phyloP scores from a whole-genome alignment of 1,140 invertebrate species.

The Charaxes varanes region DNA sequence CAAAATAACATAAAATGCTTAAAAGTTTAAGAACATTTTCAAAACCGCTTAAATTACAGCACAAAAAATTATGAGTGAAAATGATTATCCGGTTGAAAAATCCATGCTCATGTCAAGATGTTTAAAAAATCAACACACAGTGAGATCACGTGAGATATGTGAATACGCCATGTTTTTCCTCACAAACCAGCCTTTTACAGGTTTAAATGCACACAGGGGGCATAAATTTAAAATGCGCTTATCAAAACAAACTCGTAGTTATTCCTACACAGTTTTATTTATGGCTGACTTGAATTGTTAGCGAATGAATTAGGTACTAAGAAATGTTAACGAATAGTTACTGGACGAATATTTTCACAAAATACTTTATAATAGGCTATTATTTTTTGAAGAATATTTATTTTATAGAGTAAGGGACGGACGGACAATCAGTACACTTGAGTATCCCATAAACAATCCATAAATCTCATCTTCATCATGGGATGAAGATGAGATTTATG shows the following conservation, averaged over 20 bases:
- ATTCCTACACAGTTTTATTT: constrained; percentile 45
- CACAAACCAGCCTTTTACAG: constrained; percentile 39
- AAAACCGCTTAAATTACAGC: constrained; percentile 4
- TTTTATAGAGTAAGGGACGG: too few species aligned
- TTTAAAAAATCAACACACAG: constrained; percentile 14
- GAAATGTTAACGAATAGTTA: too few species aligned
- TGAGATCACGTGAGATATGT: constrained; percentile 57
- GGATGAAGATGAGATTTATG: too few species aligned
- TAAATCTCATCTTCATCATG: too few species aligned
- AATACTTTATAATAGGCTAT: too few species aligned
- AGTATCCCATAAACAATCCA: too few species aligned
- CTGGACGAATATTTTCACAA: too few species aligned
- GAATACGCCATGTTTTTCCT: constrained; percentile 39
- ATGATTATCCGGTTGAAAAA: neutral
- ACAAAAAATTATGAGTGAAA: neutral
- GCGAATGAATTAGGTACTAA: constrained; percentile 40
- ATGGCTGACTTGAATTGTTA: constrained; percentile 41
- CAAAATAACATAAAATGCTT: constrained; percentile 6
- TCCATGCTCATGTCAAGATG: constrained; percentile 1
- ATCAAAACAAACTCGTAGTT: constrained; percentile 56
- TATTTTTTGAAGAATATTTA: too few species aligned
- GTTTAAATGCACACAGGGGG: constrained; percentile 47
- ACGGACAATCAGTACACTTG: too few species aligned
- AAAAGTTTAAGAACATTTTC: too few species aligned
- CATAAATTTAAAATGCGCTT: constrained; percentile 60